phyloP scores from a whole-genome alignment of 2,113 vertebrate species.

The Trematomus loennbergii region DNA sequence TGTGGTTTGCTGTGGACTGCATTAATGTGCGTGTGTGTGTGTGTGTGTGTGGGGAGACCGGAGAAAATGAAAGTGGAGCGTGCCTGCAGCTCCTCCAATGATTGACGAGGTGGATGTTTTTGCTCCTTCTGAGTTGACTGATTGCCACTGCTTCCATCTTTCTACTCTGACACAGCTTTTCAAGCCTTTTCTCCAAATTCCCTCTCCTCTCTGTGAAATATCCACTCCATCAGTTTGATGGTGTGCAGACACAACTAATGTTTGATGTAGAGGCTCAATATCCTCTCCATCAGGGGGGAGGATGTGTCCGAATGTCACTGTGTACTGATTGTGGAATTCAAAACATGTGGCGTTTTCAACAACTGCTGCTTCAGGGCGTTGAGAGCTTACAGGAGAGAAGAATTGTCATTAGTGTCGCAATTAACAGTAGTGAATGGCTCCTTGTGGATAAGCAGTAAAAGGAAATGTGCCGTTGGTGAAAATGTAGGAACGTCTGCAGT shows the following conservation, averaged over 20 bases:
- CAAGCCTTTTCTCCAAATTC: constrained; percentile 7
- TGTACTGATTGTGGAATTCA: no score
- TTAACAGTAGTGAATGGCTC: constrained; percentile 28
- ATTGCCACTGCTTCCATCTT: constrained; percentile 13
- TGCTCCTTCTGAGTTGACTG: constrained; percentile 19
- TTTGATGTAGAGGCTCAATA: constrained; percentile 6
- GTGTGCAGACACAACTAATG: not conserved
- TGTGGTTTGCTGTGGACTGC: constrained; percentile 12
- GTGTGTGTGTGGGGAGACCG: not conserved
- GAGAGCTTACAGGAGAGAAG: constrained; percentile 29
- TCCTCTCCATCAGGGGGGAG: not conserved
- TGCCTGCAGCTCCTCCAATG: constrained; percentile 39
- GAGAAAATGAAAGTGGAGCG: constrained; percentile 45
- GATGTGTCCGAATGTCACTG: not conserved
- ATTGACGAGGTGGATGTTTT: constrained; percentile 37
- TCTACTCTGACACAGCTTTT: constrained; percentile 16
- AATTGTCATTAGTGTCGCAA: constrained; percentile 24
- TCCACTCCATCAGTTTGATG: not conserved
- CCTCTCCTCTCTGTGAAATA: not conserved
- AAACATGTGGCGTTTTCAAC: not conserved
- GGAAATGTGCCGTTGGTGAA: constrained; percentile 16
- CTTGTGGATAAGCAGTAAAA: constrained; percentile 41
- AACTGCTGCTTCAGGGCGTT: constrained; percentile 17
- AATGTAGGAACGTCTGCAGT: constrained; percentile 19
- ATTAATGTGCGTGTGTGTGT: constrained; percentile 14